Evolutionary conservation across 2,797 vertebrate genomes (phyloP), one percentile per base, ranked within the genome.

Genomic region (Propithecus deckenii): DNA sequence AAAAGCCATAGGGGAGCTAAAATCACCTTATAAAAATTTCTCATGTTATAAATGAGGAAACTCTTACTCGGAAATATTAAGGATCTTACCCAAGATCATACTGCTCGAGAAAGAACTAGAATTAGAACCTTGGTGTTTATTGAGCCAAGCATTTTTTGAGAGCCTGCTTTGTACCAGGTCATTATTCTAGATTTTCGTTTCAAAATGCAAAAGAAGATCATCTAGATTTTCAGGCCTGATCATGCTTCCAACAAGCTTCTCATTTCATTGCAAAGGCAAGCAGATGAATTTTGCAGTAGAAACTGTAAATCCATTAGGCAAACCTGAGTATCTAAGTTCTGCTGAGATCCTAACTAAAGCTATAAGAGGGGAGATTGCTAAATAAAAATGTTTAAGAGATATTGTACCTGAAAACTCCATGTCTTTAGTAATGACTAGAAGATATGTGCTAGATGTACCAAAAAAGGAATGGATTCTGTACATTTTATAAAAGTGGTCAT

Each of bases 171-270:
- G 13, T 69, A 71, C 22, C n/a, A 50, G 61, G 8, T 43, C n/a
- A 87, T 76, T 55, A 74, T 52, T 91, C n/a, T 43, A 80, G 15
- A 71, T 87, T 91, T 63, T 95, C 79, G 32, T 72, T 69, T 87
- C 5, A 90, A 95, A 85, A 61, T 25, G 7, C 9, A 35, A 86
- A 89, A 85, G 32, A 89, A 74, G 20, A 52, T 76, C 28, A 86
- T 35, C 76, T 91, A 17, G 23, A 89, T 89, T 79, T 89, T 93
- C 18, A 83, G 35, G 35, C 12, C 7, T 63, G 57, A 63, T 0
- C 41, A 2, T n/a, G 10, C 1, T 95, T 88, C 35, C 32, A 48
- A 41, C 30, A 92, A 83, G 25, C n/a, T 25, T n/a, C 20, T 72
- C 17, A 35, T 71, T 72, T 86, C 38, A 57, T 0, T 69, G 35